These are phyloP conservation scores for Heliconius sara DNA, from an alignment of 2,888 invertebrate species.

Conservation along the genomic window DNA sequence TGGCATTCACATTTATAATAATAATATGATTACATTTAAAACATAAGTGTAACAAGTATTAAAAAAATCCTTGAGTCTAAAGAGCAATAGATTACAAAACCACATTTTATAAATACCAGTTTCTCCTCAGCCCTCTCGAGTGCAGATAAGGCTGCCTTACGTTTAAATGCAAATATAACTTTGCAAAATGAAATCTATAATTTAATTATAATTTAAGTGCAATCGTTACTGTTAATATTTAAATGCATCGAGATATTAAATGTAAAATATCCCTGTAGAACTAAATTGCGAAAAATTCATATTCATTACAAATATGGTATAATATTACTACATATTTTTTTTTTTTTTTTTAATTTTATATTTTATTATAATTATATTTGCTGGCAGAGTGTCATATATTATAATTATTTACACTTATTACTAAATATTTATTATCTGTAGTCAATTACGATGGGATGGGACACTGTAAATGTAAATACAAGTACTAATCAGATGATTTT, in stretches of 20 bases:
- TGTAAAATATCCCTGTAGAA: no score
- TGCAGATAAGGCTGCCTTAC: not conserved
- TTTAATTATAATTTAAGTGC: not conserved
- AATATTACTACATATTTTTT: no score
- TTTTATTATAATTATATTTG: no score
- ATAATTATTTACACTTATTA: no score
- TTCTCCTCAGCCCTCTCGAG: not conserved
- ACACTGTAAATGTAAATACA: not conserved
- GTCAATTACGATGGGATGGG: not conserved
- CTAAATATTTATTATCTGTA: not conserved
- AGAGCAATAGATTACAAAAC: constrained; percentile 14
- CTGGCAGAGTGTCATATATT: not conserved
- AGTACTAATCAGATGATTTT: not conserved
- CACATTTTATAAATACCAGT: constrained; percentile 16
- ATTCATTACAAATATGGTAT: not conserved
- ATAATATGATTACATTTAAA: not conserved
- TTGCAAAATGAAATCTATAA: not conserved
- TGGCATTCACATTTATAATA: no score
- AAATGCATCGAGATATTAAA: no score
- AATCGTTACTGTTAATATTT: no score
- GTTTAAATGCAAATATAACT: not conserved
- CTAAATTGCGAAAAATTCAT: no score
- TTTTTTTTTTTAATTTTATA: not conserved
- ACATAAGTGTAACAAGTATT: not conserved
- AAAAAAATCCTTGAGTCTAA: constrained; percentile 16